Conservation (phyloP, 2,113 vertebrate genomes). For the Proterorhinus semilunaris region DNA sequence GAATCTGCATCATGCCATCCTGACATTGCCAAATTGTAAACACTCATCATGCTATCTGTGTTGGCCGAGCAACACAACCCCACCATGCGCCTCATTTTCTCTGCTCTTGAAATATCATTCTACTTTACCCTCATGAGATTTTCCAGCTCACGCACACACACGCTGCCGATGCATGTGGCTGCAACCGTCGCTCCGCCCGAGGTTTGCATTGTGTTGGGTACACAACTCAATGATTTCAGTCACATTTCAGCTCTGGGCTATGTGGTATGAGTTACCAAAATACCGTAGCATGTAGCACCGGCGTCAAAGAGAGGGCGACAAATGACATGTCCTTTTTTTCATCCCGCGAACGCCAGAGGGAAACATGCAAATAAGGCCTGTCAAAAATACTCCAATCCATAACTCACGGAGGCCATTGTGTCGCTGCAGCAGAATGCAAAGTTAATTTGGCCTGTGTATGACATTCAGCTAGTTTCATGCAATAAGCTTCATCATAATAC, state of each 20-base stretch:
- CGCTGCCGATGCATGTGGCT: conserved; percentile 45
- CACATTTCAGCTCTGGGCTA: conserved; percentile 48
- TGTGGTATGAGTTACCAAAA: conserved; percentile 47
- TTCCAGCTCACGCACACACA: conserved; percentile 34
- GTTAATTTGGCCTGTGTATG: conserved; percentile 3
- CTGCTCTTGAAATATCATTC: conserved; percentile 48
- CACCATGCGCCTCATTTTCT: conserved; percentile 36
- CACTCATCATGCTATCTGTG: not conserved
- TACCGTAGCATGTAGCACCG: conserved; percentile 36
- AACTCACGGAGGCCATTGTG: conserved; percentile 7
- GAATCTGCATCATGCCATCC: too few relatives aligned
- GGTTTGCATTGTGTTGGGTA: conserved; percentile 50
- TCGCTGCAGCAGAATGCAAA: conserved; percentile 2
- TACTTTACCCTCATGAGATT: conserved; percentile 38
- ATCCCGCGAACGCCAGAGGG: conserved; percentile 40
- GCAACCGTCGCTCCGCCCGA: conserved; percentile 41
- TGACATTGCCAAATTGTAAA: not conserved
- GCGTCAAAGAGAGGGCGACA: conserved; percentile 33
- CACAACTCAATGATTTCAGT: conserved; percentile 52
- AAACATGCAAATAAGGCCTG: conserved; percentile 48
- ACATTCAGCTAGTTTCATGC: not conserved
- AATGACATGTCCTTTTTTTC: conserved; percentile 47
- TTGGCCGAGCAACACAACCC: conserved; percentile 18
- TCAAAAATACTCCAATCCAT: conserved; percentile 20
- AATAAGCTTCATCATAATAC: too few relatives aligned